A percentile compares a stretch with the other conserved stretches of the same genome.
phyloP scores from a whole-genome alignment of 1,140 invertebrate genomes.

The Scaptomyza montana region DNA sequence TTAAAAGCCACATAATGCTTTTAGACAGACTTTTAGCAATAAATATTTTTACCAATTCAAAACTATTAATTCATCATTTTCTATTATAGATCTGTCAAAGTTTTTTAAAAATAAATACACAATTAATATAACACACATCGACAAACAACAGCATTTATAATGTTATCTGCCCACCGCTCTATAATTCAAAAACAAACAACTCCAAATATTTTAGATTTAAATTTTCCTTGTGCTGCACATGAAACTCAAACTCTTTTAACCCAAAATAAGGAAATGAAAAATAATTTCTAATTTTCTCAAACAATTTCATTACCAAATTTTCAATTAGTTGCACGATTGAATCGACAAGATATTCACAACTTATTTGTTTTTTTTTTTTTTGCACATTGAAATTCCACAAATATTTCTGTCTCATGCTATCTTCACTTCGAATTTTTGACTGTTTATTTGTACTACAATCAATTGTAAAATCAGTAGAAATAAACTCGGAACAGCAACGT shows the following conservation, averaged over 20 bases:
- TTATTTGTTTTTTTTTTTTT: conserved; percentile 44
- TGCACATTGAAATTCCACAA: conserved; percentile 28
- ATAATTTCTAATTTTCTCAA: conserved; percentile 55
- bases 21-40: too few relatives aligned
- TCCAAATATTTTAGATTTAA: too few relatives aligned
- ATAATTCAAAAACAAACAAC: too few relatives aligned
- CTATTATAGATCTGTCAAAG: too few relatives aligned
- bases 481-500: conserved; percentile 58
- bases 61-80: too few relatives aligned
- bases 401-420: neutral
- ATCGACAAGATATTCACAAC: conserved; percentile 79
- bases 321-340: conserved; percentile 80
- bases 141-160: too few relatives aligned
- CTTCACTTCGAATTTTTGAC: neutral
- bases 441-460: conserved; percentile 66
- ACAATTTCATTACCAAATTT: conserved; percentile 75
- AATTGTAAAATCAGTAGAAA: conserved; percentile 79
- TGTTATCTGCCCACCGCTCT: too few relatives aligned
- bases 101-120: too few relatives aligned
- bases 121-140: too few relatives aligned
- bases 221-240: neutral
- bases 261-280: conserved; percentile 24
- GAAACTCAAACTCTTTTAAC: neutral
- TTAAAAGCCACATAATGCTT: too few relatives aligned
- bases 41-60: too few relatives aligned